A percentile compares a stretch with the other conserved stretches of the same genome.
Evolutionary conservation across 2,113 vertebrate genomes (phyloP).

Genomic region (Beaufortia kweichowensis): DNA sequence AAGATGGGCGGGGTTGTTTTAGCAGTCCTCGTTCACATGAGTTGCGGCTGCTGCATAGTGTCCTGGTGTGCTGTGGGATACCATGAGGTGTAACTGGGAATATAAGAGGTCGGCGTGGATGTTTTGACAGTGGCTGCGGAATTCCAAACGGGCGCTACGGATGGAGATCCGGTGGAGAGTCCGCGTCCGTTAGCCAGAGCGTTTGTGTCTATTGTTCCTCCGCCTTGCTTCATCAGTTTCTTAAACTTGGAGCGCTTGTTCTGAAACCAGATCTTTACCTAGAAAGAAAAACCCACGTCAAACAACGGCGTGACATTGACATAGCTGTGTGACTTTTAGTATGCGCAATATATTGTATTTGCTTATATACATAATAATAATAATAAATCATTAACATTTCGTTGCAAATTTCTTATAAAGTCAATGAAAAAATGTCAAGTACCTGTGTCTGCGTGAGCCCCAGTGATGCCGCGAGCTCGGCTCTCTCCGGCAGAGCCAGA

Average conservation of each 20-base stretch:
- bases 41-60: slow-evolving; percentile 98
- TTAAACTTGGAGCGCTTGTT: slow-evolving; percentile 97
- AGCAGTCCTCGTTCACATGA: slow-evolving; percentile 84
- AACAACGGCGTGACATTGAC: no score
- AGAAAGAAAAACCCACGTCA: slow-evolving; percentile 37
- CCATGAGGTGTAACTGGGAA: slow-evolving; percentile 98
- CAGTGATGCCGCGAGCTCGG: slow-evolving; percentile 94
- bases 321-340: no score
- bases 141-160: slow-evolving; percentile 92
- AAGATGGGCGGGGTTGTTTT: slow-evolving; percentile 54
- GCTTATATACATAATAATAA: no score
- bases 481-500: slow-evolving; percentile 95
- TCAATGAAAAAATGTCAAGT: neutral
- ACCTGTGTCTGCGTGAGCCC: slow-evolving; percentile 99
- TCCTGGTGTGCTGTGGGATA: slow-evolving; percentile 97
- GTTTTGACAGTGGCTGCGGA: slow-evolving; percentile 86
- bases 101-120: slow-evolving; percentile 88
- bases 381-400: neutral
- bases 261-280: slow-evolving; percentile 98
- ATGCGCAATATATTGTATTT: no score
- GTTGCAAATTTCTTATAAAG: neutral
- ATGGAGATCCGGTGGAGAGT: slow-evolving; percentile 86
- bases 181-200: slow-evolving; percentile 87
- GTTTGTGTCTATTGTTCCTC: slow-evolving; percentile 85
- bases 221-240: slow-evolving; percentile 93